Percentiles rank a stretch among this genome's conserved stretches.
These are phyloP conservation scores for Opisthocomus hoazin DNA, from an alignment of 2,113 vertebrate species.

Conservation along the genomic window DNA sequence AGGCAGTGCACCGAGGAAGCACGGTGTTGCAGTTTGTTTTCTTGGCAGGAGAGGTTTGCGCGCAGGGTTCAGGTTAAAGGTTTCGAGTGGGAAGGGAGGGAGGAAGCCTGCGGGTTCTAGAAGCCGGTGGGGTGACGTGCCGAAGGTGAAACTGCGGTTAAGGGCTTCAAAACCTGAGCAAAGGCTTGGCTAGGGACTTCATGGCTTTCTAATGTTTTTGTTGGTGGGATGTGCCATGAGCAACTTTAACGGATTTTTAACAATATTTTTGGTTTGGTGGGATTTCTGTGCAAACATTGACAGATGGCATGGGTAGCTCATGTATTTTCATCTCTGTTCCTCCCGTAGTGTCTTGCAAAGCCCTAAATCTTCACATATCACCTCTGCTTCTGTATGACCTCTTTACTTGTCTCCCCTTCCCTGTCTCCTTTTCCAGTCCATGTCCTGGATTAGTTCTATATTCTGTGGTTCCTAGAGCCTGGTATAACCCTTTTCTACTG, in stretches of 20 bases:
- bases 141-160: not conserved
- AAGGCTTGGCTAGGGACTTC: not conserved
- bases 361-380: not conserved
- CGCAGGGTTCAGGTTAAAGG: not conserved
- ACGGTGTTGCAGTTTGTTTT: not conserved
- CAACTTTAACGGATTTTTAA: constrained; percentile 24
- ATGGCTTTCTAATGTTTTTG: constrained; percentile 7
- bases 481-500: not conserved
- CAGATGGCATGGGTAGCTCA: constrained; percentile 30
- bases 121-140: not conserved
- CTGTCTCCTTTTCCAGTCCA: not conserved
- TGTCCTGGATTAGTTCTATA: not conserved
- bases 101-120: constrained; percentile 19
- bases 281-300: constrained; percentile 39
- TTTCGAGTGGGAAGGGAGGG: constrained; percentile 1
- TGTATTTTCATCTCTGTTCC: constrained; percentile 28
- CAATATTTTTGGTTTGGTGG: constrained; percentile 46
- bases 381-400: not conserved
- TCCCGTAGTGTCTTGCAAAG: not conserved
- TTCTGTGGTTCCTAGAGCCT: not conserved
- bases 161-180: not conserved
- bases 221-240: constrained; percentile 17
- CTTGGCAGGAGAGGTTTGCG: not conserved
- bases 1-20: not conserved
- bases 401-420: not conserved